phyloP scores from a whole-genome alignment of 2,888 invertebrate species.

The Chymomyza procnemis region DNA sequence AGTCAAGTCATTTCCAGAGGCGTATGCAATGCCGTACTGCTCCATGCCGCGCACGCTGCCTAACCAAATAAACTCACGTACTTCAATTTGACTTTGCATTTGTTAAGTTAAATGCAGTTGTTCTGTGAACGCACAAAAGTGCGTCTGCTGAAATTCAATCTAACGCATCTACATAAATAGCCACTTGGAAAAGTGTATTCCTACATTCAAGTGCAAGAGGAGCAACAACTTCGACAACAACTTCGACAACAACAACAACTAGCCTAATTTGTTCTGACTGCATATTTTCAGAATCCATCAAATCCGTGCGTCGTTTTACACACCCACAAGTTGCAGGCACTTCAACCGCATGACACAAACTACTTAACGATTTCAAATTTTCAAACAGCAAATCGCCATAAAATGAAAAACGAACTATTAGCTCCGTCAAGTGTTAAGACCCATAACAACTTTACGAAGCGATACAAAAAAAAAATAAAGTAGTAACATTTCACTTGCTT shows the following conservation, averaged over 20 bases:
- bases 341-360: conserved; percentile 19
- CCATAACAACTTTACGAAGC: too few relatives aligned
- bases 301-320: conserved; percentile 10
- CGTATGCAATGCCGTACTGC: conserved; percentile 8
- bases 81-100: conserved; percentile 28
- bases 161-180: conserved; percentile 8
- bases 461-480: too few relatives aligned
- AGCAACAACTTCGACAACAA: too few relatives aligned
- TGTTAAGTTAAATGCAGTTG: conserved; percentile 35
- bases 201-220: conserved; percentile 7
- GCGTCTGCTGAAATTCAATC: conserved; percentile 19
- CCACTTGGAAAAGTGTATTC: conserved; percentile 36
- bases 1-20: too few relatives aligned
- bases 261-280: conserved; percentile 4
- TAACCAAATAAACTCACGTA: conserved; percentile 58
- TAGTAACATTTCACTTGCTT: too few relatives aligned
- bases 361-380: background rate
- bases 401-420: too few relatives aligned
- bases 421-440: too few relatives aligned
- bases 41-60: background rate
- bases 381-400: background rate
- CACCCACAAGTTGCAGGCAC: conserved; percentile 24
- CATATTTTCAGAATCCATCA: conserved; percentile 15
- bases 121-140: background rate
- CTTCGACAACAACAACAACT: too few relatives aligned